phyloP scores from a whole-genome alignment of 2,113 vertebrate species.

The Eulemur macaco region DNA sequence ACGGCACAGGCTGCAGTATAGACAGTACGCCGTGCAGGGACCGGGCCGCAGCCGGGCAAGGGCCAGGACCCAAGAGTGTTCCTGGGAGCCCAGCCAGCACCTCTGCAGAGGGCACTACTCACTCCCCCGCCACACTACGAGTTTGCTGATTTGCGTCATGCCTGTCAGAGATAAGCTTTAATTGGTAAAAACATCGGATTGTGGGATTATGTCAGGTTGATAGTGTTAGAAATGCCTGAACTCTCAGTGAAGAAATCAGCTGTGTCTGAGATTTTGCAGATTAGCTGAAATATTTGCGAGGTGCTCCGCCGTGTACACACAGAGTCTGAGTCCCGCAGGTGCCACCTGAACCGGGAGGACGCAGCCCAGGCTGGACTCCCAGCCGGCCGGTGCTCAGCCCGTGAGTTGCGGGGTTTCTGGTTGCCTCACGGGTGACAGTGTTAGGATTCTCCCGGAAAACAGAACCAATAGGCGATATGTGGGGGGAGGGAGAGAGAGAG shows the following conservation, averaged over 20 bases:
- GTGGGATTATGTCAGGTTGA: accelerated
- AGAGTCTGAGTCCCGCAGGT: neutral
- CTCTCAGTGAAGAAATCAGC: neutral
- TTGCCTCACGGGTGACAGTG: neutral
- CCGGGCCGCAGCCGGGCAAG: accelerated
- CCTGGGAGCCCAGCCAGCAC: accelerated
- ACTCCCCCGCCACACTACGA: accelerated
- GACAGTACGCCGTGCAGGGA: too few species aligned
- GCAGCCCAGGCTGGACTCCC: accelerated
- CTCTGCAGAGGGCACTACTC: accelerated
- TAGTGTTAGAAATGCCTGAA: neutral
- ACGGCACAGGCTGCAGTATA: too few species aligned
- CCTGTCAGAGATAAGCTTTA: accelerated
- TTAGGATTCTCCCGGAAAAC: neutral
- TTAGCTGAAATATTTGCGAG: accelerated
- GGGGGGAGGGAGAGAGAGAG: neutral
- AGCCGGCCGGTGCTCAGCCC: too few species aligned
- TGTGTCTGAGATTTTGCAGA: neutral
- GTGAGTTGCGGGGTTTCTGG: neutral
- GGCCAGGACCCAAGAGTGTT: accelerated
- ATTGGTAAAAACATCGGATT: accelerated
- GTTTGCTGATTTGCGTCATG: neutral
- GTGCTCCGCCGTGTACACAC: accelerated
- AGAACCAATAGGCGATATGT: neutral
- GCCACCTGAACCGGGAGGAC: accelerated